Base-by-base conservation (phyloP, 2,113 vertebrate species). In the Archocentrus centrarchus region DNA sequence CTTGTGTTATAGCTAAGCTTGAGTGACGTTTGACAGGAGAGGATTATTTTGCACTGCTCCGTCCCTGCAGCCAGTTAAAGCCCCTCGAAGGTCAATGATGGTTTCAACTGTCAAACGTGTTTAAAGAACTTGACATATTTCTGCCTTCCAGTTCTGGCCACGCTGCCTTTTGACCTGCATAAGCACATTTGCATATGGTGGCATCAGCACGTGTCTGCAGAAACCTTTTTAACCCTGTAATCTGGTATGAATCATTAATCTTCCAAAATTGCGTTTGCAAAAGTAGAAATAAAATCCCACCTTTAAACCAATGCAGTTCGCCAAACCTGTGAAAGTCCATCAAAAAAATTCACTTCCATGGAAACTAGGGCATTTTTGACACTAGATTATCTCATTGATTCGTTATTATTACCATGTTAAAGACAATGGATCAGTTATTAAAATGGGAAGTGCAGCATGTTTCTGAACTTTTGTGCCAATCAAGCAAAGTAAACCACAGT, bases 11-110 rank as follows among this genome's bases (percentile, higher is more conserved):
- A 85, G 83, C 94, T 92, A 89, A 95, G 90, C 93, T 95, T 96
- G 94, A 96, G 80, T 96, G 95, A 95, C 94, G 84, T 94, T 95
- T 95, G 94, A 94, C 92, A 93, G 91, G 86, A 85, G 81, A 88
- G 93, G 94, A 95, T 95, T 95, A 96, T 95, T 95, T 93, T 87
- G 91, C 93, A 94, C 88, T 79, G 81, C 91, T 94, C 93, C 93
- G 91, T 93, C 93, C 93, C 92, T 80, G 79, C 91, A 92, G 93
- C 92, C 91, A 83, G 88, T 86, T 85, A 92, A 95, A 95, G 89
- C 82, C 92, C 92, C 87, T 90, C 58, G 91, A 94, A 96, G 96
- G 95, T 95, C 95, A 95, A 82, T 88, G 85, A 88, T 83, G 88
- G 93, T 93, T 95, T 92, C 94, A 91, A 47, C 92, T 93, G 94